Conservation (phyloP, 2,888 invertebrate species). For the Deroplatys truncata region DNA sequence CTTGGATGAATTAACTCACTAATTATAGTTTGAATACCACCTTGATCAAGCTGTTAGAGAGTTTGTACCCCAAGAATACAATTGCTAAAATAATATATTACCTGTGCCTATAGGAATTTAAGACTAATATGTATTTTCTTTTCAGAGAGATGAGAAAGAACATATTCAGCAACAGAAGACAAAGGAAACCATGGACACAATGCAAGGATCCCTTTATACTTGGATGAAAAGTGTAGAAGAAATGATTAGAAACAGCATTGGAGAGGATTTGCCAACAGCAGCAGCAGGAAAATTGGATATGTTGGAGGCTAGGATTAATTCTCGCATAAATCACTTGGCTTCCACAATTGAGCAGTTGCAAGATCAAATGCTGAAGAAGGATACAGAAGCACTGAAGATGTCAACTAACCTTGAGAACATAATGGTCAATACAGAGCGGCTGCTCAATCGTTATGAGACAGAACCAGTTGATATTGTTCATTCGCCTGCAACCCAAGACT, state of each 20-base stretch:
- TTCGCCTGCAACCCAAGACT: slow-evolving; percentile 34
- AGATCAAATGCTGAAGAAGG: background rate
- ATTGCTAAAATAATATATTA: too few relatives aligned
- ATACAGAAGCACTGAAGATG: slow-evolving; percentile 7
- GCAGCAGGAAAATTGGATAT: background rate
- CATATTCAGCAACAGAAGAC: slow-evolving; percentile 60
- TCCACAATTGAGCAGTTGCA: slow-evolving; percentile 14
- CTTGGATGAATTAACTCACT: too few relatives aligned
- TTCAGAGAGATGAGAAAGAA: slow-evolving; percentile 62
- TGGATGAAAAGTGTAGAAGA: slow-evolving; percentile 45
- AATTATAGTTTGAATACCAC: too few relatives aligned
- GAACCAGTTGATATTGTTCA: background rate
- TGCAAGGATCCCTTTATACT: slow-evolving; percentile 48
- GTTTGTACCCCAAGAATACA: too few relatives aligned
- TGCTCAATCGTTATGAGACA: slow-evolving; percentile 18
- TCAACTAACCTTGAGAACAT: slow-evolving; percentile 16
- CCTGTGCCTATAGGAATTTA: too few relatives aligned
- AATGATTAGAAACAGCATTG: slow-evolving; percentile 45
- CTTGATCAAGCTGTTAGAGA: too few relatives aligned
- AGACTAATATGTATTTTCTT: background rate
- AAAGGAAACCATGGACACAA: slow-evolving; percentile 53
- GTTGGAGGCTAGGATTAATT: background rate
- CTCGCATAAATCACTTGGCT: slow-evolving; percentile 18
- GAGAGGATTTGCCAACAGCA: slow-evolving; percentile 27
- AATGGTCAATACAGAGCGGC: slow-evolving; percentile 5